phyloP scores from a whole-genome alignment of 2,888 invertebrate genomes.

The Hydroisotoma schaefferi region DNA sequence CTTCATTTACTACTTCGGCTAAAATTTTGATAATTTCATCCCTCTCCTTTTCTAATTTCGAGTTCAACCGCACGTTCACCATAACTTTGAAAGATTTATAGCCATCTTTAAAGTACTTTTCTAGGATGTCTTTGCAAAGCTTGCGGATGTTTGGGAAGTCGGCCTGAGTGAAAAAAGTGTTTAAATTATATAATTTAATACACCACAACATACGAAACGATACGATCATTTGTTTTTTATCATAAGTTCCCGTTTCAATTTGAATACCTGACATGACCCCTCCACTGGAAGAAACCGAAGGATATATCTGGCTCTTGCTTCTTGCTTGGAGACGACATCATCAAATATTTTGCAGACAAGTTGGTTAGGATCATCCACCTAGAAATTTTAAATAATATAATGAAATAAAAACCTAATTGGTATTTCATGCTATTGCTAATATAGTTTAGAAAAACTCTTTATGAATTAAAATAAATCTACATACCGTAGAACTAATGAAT shows the following conservation, averaged over 20 bases:
- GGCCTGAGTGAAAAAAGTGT: slow-evolving; percentile 55
- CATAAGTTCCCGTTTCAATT: too few species aligned
- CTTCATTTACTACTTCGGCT: slow-evolving; percentile 66
- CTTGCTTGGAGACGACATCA: slow-evolving; percentile 65
- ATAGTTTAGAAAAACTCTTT: neutral
- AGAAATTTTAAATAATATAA: slow-evolving; percentile 14
- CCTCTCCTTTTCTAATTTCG: slow-evolving; percentile 62
- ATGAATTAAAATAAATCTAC: too few species aligned
- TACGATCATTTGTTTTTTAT: too few species aligned
- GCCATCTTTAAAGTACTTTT: slow-evolving; percentile 69
- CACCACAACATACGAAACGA: too few species aligned
- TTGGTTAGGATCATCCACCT: slow-evolving; percentile 67
- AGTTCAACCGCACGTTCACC: slow-evolving; percentile 74
- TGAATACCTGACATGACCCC: slow-evolving; percentile 65
- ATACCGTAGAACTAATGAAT: slow-evolving; percentile 72
- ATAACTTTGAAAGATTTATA: slow-evolving; percentile 71
- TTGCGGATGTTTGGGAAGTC: slow-evolving; percentile 67
- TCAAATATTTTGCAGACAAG: slow-evolving; percentile 68
- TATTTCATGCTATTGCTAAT: neutral
- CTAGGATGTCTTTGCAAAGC: slow-evolving; percentile 62
- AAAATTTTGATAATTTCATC: slow-evolving; percentile 69
- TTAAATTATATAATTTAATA: slow-evolving; percentile 3
- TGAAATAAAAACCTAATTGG: neutral
- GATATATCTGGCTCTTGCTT: slow-evolving; percentile 71
- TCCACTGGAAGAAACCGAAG: slow-evolving; percentile 77